These are phyloP conservation scores for Brachionus sp. DNA, from an alignment of 1,140 invertebrate genomes.

Conservation along the genomic window DNA sequence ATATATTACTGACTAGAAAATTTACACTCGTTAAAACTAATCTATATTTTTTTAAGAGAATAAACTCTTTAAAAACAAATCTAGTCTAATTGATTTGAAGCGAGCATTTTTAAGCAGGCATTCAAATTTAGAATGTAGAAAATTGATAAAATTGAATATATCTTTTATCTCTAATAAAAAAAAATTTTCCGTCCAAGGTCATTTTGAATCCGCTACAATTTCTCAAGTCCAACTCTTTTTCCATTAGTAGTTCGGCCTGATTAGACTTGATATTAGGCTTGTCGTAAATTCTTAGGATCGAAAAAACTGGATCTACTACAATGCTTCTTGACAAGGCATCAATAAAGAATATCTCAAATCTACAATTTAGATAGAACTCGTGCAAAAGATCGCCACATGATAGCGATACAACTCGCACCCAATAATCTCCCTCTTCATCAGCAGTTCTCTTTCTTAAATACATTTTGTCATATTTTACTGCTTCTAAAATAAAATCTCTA, in stretches of 20 bases:
- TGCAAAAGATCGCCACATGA: slow-evolving; percentile 10
- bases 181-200: slow-evolving; percentile 24
- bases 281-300: slow-evolving; percentile 15
- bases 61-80: background rate
- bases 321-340: background rate
- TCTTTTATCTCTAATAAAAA: background rate
- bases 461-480: background rate
- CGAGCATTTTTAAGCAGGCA: background rate
- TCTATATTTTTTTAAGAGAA: background rate
- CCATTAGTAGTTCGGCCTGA: slow-evolving; percentile 6
- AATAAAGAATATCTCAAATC: slow-evolving; percentile 10
- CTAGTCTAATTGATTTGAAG: background rate
- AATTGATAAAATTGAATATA: slow-evolving; percentile 12
- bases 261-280: background rate
- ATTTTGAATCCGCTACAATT: slow-evolving; percentile 15
- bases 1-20: background rate
- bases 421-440: slow-evolving; percentile 27
- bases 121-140: background rate
- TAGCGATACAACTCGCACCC: background rate
- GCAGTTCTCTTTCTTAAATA: background rate
- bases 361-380: slow-evolving; percentile 8
- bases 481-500: background rate
- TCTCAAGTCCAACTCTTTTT: background rate
- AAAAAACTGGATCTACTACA: background rate
- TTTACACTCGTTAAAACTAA: background rate